Percentiles rank a stretch among this genome's conserved stretches.
These are phyloP conservation scores for Thymallus thymallus DNA, from an alignment of 2,113 vertebrate genomes.

Conservation along the genomic window DNA sequence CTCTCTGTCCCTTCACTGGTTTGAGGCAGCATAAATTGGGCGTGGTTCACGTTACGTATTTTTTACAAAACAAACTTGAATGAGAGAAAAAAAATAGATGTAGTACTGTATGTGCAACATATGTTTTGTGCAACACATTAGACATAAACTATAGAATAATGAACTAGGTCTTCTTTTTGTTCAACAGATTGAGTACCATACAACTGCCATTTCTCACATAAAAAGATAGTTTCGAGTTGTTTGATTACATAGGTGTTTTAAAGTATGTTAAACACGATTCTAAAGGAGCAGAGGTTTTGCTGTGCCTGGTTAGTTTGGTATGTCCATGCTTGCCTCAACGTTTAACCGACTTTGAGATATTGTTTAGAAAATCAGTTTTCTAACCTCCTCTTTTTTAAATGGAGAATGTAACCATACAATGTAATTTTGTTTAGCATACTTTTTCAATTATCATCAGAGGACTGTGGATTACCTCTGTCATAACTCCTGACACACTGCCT, in stretches of 20 bases:
- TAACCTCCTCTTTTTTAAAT: slow-evolving; percentile 71
- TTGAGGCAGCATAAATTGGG: not conserved
- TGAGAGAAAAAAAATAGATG: not conserved
- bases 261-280: not conserved
- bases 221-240: not conserved
- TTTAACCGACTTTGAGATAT: not conserved
- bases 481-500: slow-evolving; percentile 6
- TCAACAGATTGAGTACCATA: not conserved
- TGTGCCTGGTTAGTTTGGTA: not conserved
- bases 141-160: not conserved
- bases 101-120: slow-evolving; percentile 1
- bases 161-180: not conserved
- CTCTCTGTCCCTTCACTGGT: not conserved
- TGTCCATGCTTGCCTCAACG: not conserved
- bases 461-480: slow-evolving; percentile 63
- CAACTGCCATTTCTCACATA: not conserved
- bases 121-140: not conserved
- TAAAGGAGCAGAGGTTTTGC: not conserved
- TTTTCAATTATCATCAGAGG: slow-evolving; percentile 67
- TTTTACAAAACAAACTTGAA: slow-evolving; percentile 8
- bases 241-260: not conserved
- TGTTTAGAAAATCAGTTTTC: slow-evolving; percentile 58
- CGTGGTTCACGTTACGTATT: not conserved
- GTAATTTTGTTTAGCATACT: slow-evolving; percentile 65
- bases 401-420: slow-evolving; percentile 67